phyloP scores from a whole-genome alignment of 2,113 vertebrate species.

The Aptenodytes forsteri region DNA sequence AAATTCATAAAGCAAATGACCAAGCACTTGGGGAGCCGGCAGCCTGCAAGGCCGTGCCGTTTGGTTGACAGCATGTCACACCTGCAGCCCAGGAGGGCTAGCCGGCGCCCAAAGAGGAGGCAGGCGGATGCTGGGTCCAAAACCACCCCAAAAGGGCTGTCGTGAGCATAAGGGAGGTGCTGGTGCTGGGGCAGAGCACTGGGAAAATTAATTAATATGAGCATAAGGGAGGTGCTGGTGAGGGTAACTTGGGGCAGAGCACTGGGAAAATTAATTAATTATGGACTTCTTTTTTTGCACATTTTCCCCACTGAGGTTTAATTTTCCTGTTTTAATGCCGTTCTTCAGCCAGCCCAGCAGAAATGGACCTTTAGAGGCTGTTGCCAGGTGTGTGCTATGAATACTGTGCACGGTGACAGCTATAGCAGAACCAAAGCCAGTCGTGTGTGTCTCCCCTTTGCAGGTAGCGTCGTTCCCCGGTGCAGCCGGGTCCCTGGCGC shows the following conservation, averaged over 20 bases:
- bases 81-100: neutral
- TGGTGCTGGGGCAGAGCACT: neutral
- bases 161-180: accelerated
- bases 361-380: neutral
- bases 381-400: neutral
- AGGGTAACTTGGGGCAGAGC: neutral
- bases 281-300: accelerated
- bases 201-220: neutral
- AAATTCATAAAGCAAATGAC: neutral
- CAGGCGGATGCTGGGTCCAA: neutral
- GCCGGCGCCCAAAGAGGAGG: accelerated
- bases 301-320: neutral
- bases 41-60: accelerated
- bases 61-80: accelerated
- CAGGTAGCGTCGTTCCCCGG: neutral
- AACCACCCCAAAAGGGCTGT: neutral
- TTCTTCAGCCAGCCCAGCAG: neutral
- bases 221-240: neutral
- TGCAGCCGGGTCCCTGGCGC: neutral
- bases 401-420: no score
- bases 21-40: neutral
- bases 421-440: neutral
- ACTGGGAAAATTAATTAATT: neutral
- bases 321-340: neutral
- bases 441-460: no score